phyloP scores from a whole-genome alignment of 2,888 invertebrate species.

The Trichopoda pennipes region DNA sequence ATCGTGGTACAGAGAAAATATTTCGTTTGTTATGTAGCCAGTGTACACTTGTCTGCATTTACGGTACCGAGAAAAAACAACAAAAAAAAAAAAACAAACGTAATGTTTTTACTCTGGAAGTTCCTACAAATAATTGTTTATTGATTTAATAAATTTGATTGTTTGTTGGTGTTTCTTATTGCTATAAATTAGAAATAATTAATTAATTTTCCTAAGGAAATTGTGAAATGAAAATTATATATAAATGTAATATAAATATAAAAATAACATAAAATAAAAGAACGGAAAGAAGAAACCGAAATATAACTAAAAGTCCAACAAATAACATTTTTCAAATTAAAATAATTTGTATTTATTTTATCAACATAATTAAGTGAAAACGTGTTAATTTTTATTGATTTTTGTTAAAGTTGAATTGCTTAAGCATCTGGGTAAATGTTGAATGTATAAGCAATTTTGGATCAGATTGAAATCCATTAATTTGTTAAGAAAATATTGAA shows the following conservation, averaged over 20 bases:
- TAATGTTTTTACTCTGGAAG: background rate
- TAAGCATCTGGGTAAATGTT: background rate
- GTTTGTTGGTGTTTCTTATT: background rate
- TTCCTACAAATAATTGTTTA: conserved; percentile 7
- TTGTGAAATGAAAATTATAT: background rate
- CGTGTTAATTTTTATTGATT: background rate
- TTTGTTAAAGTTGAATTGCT: background rate
- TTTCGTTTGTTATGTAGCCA: background rate
- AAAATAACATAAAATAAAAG: background rate
- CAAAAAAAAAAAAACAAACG: too few relatives aligned
- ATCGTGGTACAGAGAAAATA: background rate
- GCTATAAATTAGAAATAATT: background rate
- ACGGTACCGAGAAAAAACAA: conserved; percentile 4
- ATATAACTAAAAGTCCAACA: background rate
- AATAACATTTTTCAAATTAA: background rate
- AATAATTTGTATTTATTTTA: background rate
- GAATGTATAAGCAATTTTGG: background rate
- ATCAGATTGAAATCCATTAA: conserved; percentile 16
- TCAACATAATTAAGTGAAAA: background rate
- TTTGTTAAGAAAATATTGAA: conserved; percentile 7
- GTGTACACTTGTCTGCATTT: background rate
- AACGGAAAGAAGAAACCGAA: background rate
- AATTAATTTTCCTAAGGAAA: background rate
- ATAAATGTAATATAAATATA: background rate
- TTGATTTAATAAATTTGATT: conserved; percentile 6